Base-by-base conservation (phyloP, 2,797 vertebrate species). In the Clarias fuscus region DNA sequence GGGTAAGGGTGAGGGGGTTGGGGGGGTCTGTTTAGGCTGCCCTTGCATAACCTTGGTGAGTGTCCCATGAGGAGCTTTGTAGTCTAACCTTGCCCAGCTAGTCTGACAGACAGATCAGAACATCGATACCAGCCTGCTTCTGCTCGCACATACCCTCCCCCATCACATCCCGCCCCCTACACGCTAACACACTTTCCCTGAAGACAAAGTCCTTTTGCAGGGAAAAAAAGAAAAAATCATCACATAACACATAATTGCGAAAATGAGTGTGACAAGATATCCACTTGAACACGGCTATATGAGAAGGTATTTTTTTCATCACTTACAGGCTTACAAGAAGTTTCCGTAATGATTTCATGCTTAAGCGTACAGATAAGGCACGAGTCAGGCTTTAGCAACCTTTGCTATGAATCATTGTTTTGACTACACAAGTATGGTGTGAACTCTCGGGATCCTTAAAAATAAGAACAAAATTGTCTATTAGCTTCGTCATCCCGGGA, bases 21-120 rank as follows among this genome's bases (percentile, higher is more conserved):
- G 13, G 86, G 83, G 80, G 22, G 1, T 64, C 84, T 87, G 82
- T 43, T 64, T 85, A 83, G 88, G 85, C 64, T 91, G 88, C 91
- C 90, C 91, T 92, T 92, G 86, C 88, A 84, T 88, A 92, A 92
- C 92, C 90, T 92, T 92, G 88, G 40, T 86, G 76, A 84, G 43
- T 83, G 87, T 89, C 90, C 86, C 85, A 88, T 85, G 88, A 92
- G 86, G 80, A 83, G 86, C 84, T 78, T 70, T 77, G 59, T 77
- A 85, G 80, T 75, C 88, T 72, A 85, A 70, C 84, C 88, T 87
- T 86, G 86, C 86, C 80, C 22, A 73, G 61, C 59, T 80, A 86
- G 81, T 83, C 77, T 82, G 81, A 90, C 90, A 90, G 84, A 86
- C 90, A 89, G 79, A 91, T 89, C 87, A 89, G 83, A 88, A 73